Evolutionary conservation across 1,140 invertebrate species (phyloP), one percentile per base, ranked within the genome.

Genomic region (Heliothis virescens): DNA sequence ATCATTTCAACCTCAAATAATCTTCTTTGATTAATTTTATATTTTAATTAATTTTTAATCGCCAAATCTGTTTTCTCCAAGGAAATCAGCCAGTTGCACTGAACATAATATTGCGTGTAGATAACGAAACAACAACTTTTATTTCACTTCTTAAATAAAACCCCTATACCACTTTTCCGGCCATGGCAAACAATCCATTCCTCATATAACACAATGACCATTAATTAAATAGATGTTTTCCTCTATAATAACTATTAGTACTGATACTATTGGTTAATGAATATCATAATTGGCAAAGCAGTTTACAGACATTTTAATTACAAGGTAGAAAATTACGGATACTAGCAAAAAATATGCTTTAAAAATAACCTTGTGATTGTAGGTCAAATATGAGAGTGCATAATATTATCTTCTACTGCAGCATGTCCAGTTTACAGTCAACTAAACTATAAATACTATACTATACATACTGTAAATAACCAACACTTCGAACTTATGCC

Each of bases 401-500:
- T 5, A 53, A 53, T 7, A 53, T 18, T 55, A n/a, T 16, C 16
- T 21, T 21, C 16, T 18, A 18, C 53, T 9, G 34, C 5, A 41
- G 34, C 5, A 41, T 41, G 34, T 7, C 5, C 34, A 41, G 34
- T 41, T 41, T 41, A 41, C 9, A 41, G 34, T 9, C n/a, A n/a
- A n/a, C n/a, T n/a, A n/a, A n/a, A n/a, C n/a, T n/a, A n/a, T n/a
- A n/a, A n/a, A n/a, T n/a, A n/a, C n/a, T n/a, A n/a, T n/a, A n/a
- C 11, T 5, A 10, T 18, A 16, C 3, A 0, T 41, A 9, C 5
- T n/a, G n/a, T 41, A 15, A 52, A 53, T 29, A 71, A 29, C 18
- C n/a, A 15, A 29, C 67, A 71, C 52, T 72, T 34, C n/a, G n/a
- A 55, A 55, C 52, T 16, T 57, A 71, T 71, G 50, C 34, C 5